Percentiles rank a stretch among this genome's conserved stretches.
Evolutionary conservation across 2,113 vertebrate genomes (phyloP).

Genomic region (Mixornis gularis): DNA sequence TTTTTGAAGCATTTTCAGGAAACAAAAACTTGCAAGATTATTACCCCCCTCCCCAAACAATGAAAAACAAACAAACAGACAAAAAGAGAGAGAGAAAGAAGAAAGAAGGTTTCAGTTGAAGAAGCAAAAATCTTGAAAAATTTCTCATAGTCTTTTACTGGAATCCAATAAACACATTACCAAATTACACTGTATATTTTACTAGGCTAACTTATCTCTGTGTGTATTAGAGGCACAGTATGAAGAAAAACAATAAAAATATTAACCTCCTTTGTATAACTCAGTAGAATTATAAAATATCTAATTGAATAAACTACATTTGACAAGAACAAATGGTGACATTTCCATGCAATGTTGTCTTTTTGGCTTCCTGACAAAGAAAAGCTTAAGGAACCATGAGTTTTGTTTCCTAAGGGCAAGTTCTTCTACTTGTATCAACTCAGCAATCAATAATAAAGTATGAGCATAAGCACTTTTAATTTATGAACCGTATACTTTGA

Average conservation of each 20-base stretch:
- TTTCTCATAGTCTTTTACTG: not conserved
- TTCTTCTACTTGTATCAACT: constrained; percentile 40
- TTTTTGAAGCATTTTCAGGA: not conserved
- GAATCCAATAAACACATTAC: constrained; percentile 47
- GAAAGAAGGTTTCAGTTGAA: not conserved
- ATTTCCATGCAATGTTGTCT: constrained; percentile 38
- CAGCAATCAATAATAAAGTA: constrained; percentile 40
- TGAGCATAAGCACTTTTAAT: constrained; percentile 31
- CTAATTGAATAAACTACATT: constrained; percentile 44
- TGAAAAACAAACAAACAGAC: not conserved
- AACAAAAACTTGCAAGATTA: not conserved
- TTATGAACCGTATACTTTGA: constrained; percentile 30
- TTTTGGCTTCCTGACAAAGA: constrained; percentile 45
- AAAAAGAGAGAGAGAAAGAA: too few species aligned
- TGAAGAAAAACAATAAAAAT: constrained; percentile 36
- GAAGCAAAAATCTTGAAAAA: not conserved
- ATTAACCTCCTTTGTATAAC: constrained; percentile 12
- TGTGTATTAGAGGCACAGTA: constrained; percentile 16
- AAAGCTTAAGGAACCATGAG: constrained; percentile 16
- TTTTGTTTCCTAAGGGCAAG: constrained; percentile 32
- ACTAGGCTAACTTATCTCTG: constrained; percentile 11
- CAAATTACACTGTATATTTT: constrained; percentile 42
- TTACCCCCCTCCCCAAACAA: too few species aligned
- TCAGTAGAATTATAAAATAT: constrained; percentile 17
- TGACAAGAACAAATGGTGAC: constrained; percentile 37